Base-by-base conservation (phyloP, 2,888 invertebrate species). In the Pristionchus exspectatus region DNA sequence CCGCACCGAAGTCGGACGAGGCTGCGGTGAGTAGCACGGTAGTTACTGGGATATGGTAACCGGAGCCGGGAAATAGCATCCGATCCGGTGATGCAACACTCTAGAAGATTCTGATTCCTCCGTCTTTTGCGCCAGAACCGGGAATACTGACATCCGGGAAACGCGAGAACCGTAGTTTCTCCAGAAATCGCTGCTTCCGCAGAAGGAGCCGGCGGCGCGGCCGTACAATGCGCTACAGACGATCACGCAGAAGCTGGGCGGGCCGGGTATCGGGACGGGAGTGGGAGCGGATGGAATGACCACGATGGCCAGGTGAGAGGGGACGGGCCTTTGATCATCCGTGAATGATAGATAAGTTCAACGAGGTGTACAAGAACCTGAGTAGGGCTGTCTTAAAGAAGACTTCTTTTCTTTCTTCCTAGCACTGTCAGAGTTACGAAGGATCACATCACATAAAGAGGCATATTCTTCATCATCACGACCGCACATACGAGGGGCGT, bases 191-290 rank as follows among this genome's bases (percentile, higher is more conserved):
- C 72, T 72, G 30, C 72, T 72, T 72, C 72, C 72, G 30, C 72
- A 30, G 72, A 72, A 72, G 72, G 30, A 33, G 7, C 27, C 1
- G 33, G 3, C 1, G 33, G 3, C 2, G 50, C n/a, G 27, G 77
- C 77, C 38, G 27, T 16, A 50, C 74, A 81, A 81, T 18, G 18
- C 81, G n/a, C n/a, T 81, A 3, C n/a, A 50, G 81, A 50, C 81
- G 81, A 81, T 54, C 81, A 81, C 81, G 10, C 81, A 44, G 50
- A 24, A 81, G 81, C 50, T 54, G 54, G 50, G 18, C 44, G 81
- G 81, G 7, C 81, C 50, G 50, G 74, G 74, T 1, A 14, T 44
- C 10, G 81, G 81, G 0, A 50, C 50, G 50, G 50, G 50, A 2
- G 27, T 54, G 24, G 81, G 81, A 1, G 81, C 50, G 27, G 81